Evolutionary conservation across 53 echinoderm and acorn worm genomes (phyloP), one percentile per base, ranked within the genome.

Genomic region (Astropecten irregularis): DNA sequence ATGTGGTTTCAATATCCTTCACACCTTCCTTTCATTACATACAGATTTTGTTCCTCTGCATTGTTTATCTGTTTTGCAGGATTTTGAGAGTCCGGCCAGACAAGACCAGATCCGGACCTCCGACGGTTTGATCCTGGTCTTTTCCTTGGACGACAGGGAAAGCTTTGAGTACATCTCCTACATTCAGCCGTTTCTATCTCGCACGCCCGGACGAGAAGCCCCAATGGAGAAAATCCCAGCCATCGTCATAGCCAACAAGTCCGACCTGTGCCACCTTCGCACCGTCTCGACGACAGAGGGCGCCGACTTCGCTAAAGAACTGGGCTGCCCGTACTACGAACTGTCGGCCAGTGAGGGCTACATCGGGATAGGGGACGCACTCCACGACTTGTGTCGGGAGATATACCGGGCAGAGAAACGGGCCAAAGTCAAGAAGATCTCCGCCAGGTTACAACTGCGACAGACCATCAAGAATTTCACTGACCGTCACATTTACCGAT

Each of bases 391-490:
- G 34, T 96, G 94, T 58, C 87, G 93, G 58, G 96, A 96, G 66
- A 94, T 91, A 53, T 84, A 88, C 42, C 77, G 95, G 18, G 90
- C 90, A 18, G 95, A 95, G 66, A 95, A 95, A 72, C 81, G 95
- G 0, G 95, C 90, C 11, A 94, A 96, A 66, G 96, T 91, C 37
- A 93, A 91, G 68, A 96, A 91, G 89, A 87, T 96, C n/a, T 89
- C 93, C 33, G 89, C 96, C 1, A 68, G 96, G 38, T 69, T 96
- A 53, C 96, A 96, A 53, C 76, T 96, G 0, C 83, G 93, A 52
- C 93, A 96, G 57, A 96, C 96, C n/a, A 87, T 96, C 21, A 94
- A 91, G 73, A 96, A 96, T 27, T 96, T 96, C 59, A 95, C 95
- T 0, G 95, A 95, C 71, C 93, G 92, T 59, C 95, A 93, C 59